Evolutionary conservation across 2,888 invertebrate genomes (phyloP), one percentile per base, ranked within the genome.

Genomic region (Thymelicus acteon): DNA sequence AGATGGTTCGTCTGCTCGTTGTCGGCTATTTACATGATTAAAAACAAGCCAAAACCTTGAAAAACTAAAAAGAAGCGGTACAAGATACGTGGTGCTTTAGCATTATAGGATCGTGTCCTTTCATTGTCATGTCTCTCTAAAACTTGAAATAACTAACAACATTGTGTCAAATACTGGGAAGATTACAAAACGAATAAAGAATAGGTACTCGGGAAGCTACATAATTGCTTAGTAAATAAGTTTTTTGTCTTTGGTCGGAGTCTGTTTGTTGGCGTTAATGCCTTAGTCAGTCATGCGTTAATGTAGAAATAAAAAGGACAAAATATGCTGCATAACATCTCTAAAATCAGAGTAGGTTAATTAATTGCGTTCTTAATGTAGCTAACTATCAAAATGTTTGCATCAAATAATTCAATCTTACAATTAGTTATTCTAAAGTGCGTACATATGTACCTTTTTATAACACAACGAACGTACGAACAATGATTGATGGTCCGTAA

Each of bases 401-500:
- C 60, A 40, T 40, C 40, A 15, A 60, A 60, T 40, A 40, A 40
- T 60, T 60, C 15, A 60, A 40, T 60, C 13, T 58, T 58, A n/a
- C n/a, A n/a, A n/a, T n/a, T n/a, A 58, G 39, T 58, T n/a, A n/a
- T 15, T 19, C 4, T 19, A 39, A 60, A 60, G 39, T 60, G 60
- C 37, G 60, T 60, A 60, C 52, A 52, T 19, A 19, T 31, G 63
- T 68, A 54, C 44, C 31, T 63, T 60, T 24, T 58, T 63, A 52
- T 52, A 49, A 37, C 52, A 54, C 60, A 24, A 52, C 64, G 64
- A 19, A 52, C 60, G 37, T 37, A 64, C 64, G 49, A 63, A 37
- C 60, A 60, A 57, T 70, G 70, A 70, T 70, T 70, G 70, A 70
- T 70, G 60, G 60, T 58, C 64, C 60, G 10, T 70, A 70, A 70